Evolutionary conservation across 2,113 vertebrate genomes (phyloP).

Genomic region (Herpetotheres cachinnans): DNA sequence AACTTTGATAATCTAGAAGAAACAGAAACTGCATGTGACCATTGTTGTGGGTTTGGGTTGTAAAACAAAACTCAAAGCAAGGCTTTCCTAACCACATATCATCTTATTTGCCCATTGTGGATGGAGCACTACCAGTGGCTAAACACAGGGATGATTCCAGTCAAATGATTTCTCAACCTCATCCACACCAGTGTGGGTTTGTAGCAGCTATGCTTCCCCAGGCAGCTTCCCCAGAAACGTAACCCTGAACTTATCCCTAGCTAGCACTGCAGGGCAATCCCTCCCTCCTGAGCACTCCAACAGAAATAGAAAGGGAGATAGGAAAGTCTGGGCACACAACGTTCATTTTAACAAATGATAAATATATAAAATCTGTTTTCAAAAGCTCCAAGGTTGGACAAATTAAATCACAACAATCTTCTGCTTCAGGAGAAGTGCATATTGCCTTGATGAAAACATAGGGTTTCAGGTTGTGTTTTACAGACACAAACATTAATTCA

Average conservation of each 20-base stretch:
- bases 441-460: not conserved
- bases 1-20: not conserved
- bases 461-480: not conserved
- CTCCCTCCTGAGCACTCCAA: accelerated
- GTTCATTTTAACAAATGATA: not conserved
- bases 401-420: not conserved
- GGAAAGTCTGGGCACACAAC: not conserved
- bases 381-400: not conserved
- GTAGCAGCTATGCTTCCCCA: not conserved
- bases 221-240: not conserved
- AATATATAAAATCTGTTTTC: not conserved
- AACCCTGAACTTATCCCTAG: not conserved
- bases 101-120: not conserved
- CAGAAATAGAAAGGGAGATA: not conserved
- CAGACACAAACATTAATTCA: not conserved
- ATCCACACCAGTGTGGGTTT: not conserved
- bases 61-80: not conserved
- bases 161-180: not conserved
- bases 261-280: not conserved
- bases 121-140: not conserved
- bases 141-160: not conserved
- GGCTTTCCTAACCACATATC: not conserved
- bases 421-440: not conserved
- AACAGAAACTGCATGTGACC: not conserved
- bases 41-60: not conserved